Percentiles rank a stretch among this genome's conserved stretches.
Evolutionary conservation across 2,888 invertebrate genomes (phyloP).

Genomic region (Philopedon plagiatum): DNA sequence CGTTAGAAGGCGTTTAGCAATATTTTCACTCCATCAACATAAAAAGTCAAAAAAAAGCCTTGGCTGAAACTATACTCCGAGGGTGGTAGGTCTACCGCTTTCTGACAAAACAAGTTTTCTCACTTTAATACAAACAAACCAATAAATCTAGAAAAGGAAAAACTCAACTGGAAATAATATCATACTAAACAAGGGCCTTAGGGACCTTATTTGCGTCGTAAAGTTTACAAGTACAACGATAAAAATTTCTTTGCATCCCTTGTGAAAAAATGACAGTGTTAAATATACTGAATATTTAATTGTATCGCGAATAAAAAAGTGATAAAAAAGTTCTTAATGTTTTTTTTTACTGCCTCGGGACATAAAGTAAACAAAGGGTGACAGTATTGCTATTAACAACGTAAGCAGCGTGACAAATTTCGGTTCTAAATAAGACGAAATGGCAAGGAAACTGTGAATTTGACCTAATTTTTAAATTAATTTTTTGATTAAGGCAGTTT

Average conservation of each 20-base stretch:
- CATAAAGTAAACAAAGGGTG: neutral
- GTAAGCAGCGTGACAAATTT: neutral
- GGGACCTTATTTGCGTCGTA: neutral
- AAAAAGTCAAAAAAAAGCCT: neutral
- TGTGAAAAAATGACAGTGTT: neutral
- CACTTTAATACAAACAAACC: slow-evolving; percentile 5
- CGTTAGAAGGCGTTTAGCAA: neutral
- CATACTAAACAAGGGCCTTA: slow-evolving; percentile 3
- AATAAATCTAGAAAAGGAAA: neutral
- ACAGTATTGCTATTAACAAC: neutral
- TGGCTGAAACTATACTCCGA: neutral
- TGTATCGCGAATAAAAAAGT: neutral
- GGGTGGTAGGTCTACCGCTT: neutral
- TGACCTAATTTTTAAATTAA: neutral
- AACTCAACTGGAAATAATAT: slow-evolving; percentile 4
- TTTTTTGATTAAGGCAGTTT: too few relatives aligned
- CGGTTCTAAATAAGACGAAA: neutral
- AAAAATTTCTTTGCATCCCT: neutral
- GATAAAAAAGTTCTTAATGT: neutral
- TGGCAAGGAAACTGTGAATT: neutral
- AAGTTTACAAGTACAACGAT: neutral
- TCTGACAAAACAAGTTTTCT: slow-evolving; percentile 3
- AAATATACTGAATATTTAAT: neutral
- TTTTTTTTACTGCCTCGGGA: neutral
- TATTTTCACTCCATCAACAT: neutral